Evolutionary conservation across 2,888 invertebrate species (phyloP).

Genomic region (Thera britannica): DNA sequence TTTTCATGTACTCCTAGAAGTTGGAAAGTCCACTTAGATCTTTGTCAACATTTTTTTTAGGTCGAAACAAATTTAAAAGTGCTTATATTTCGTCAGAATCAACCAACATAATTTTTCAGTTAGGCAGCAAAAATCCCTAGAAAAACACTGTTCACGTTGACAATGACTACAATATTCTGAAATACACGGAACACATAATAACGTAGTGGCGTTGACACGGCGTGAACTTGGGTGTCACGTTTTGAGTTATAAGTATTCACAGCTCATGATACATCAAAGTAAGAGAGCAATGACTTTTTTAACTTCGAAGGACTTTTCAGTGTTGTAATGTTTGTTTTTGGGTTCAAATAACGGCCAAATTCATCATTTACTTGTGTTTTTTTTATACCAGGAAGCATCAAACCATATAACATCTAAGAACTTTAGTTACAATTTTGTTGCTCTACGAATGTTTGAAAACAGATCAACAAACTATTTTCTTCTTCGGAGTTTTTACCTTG

Average conservation of each 20-base stretch:
- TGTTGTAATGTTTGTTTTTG: background rate
- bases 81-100: too few relatives aligned
- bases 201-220: background rate
- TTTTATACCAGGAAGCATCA: background rate
- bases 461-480: background rate
- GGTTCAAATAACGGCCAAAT: background rate
- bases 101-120: too few relatives aligned
- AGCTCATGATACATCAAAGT: background rate
- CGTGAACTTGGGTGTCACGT: background rate
- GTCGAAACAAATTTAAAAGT: too few relatives aligned
- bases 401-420: background rate
- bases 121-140: too few relatives aligned
- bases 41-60: too few relatives aligned
- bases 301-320: background rate
- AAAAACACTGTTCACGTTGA: too few relatives aligned
- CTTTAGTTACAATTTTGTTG: background rate
- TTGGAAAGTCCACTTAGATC: too few relatives aligned
- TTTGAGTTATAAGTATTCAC: background rate
- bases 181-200: background rate
- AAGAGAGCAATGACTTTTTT: background rate
- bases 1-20: background rate
- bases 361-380: too few relatives aligned
- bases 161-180: background rate
- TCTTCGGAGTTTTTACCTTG: slow-evolving; percentile 5
- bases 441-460: background rate